phyloP scores from a whole-genome alignment of 2,888 invertebrate species.

The Sarcophaga subvicina region DNA sequence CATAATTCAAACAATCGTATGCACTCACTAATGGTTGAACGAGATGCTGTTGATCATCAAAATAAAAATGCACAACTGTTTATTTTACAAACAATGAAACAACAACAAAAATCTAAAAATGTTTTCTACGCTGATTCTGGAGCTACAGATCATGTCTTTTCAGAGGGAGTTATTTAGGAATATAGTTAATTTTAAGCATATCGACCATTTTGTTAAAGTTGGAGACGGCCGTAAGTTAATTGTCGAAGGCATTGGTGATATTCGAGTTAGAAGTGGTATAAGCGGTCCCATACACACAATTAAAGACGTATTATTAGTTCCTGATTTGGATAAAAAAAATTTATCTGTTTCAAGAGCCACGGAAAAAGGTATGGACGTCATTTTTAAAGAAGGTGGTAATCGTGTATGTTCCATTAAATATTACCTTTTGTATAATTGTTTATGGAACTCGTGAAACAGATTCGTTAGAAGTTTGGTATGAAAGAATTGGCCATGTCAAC shows the following conservation, averaged over 20 bases:
- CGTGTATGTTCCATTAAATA: constrained; percentile 60
- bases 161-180: constrained; percentile 58
- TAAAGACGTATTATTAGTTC: constrained; percentile 61
- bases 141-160: constrained; percentile 70
- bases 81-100: constrained; percentile 37
- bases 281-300: constrained; percentile 28
- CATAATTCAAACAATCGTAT: constrained; percentile 10
- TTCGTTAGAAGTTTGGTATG: constrained; percentile 6
- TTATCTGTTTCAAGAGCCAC: constrained; percentile 47
- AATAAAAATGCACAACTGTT: constrained; percentile 51
- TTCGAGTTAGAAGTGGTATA: constrained; percentile 57
- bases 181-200: constrained; percentile 28
- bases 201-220: constrained; percentile 54
- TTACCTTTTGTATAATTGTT: constrained; percentile 37
- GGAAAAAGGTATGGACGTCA: constrained; percentile 55
- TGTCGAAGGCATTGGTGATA: constrained; percentile 63
- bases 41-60: background rate
- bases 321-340: constrained; percentile 51
- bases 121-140: constrained; percentile 69
- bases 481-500: constrained; percentile 34
- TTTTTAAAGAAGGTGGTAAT: constrained; percentile 55
- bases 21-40: constrained; percentile 12
- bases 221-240: constrained; percentile 53
- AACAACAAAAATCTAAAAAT: constrained; percentile 44
- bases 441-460: constrained; percentile 55